Percentiles rank a stretch among this genome's conserved stretches.
These are phyloP conservation scores for Chloroclysta siterata DNA, from an alignment of 2,888 invertebrate species.

Conservation along the genomic window DNA sequence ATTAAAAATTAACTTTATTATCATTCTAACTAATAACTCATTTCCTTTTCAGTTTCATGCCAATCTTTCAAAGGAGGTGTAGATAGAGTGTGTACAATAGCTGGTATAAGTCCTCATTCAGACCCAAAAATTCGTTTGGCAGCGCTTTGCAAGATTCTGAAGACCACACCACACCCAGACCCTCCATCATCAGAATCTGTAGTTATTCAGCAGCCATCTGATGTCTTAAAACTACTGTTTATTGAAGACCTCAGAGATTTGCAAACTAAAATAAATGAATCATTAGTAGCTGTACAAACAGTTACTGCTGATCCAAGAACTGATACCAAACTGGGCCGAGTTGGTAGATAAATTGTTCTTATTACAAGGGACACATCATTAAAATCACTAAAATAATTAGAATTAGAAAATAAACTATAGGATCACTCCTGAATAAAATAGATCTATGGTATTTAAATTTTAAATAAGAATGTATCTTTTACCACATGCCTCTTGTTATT, in stretches of 20 bases:
- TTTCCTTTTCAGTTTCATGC: slow-evolving; percentile 88
- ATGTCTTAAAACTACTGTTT: slow-evolving; percentile 91
- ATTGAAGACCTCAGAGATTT: slow-evolving; percentile 93
- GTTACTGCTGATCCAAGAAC: slow-evolving; percentile 99
- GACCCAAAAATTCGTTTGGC: slow-evolving; percentile 77
- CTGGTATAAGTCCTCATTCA: slow-evolving; percentile 74
- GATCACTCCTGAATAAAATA: no score
- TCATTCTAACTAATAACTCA: neutral
- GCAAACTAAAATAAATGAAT: slow-evolving; percentile 97
- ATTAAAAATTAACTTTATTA: neutral
- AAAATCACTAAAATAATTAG: no score
- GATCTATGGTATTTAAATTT: no score
- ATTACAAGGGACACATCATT: neutral
- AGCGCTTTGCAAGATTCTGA: slow-evolving; percentile 90
- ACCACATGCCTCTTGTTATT: no score
- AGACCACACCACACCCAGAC: slow-evolving; percentile 92
- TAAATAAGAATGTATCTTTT: no score
- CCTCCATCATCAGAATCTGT: slow-evolving; percentile 63
- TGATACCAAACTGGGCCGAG: slow-evolving; percentile 96
- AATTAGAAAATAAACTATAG: no score
- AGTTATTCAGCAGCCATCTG: slow-evolving; percentile 78
- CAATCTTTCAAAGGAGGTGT: slow-evolving; percentile 94
- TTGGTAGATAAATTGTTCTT: slow-evolving; percentile 86
- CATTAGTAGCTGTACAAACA: slow-evolving; percentile 95
- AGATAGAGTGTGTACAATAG: slow-evolving; percentile 89